A percentile compares a stretch with the other conserved stretches of the same genome.
Evolutionary conservation across 2,113 vertebrate genomes (phyloP).

Genomic region (Psittacara wagleri): DNA sequence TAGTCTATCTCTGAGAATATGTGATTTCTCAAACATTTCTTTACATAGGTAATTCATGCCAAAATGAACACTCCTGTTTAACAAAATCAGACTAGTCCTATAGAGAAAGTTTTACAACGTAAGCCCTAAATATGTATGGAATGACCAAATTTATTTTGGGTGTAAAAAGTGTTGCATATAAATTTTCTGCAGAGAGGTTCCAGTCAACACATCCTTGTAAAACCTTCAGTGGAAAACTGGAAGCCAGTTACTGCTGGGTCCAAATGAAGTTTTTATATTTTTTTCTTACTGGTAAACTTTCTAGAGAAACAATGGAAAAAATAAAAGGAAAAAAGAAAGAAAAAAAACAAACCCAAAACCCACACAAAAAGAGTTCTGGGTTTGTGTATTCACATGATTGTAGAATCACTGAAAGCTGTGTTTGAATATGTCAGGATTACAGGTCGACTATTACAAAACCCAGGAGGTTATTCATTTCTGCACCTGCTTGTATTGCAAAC

Average conservation of each 20-base stretch:
- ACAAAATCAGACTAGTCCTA: not conserved
- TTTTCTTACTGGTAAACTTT: not conserved
- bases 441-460: not conserved
- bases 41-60: not conserved
- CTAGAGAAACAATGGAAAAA: not conserved
- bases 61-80: not conserved
- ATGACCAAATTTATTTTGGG: not conserved
- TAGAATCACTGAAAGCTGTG: not conserved
- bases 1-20: not conserved
- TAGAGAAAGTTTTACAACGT: not conserved
- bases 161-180: not conserved
- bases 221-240: not conserved
- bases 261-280: not conserved
- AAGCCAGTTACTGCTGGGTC: not conserved
- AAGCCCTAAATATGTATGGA: not conserved
- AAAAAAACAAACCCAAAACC: not conserved
- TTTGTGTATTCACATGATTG: not conserved
- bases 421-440: not conserved
- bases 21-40: not conserved
- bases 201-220: not conserved
- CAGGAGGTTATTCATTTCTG: not conserved
- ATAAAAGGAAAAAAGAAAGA: fast-evolving
- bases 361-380: not conserved
- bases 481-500: constrained; percentile 12
- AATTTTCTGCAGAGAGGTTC: not conserved